These are phyloP conservation scores for Mythimna vitellina DNA, from an alignment of 2,888 invertebrate genomes.

Conservation along the genomic window DNA sequence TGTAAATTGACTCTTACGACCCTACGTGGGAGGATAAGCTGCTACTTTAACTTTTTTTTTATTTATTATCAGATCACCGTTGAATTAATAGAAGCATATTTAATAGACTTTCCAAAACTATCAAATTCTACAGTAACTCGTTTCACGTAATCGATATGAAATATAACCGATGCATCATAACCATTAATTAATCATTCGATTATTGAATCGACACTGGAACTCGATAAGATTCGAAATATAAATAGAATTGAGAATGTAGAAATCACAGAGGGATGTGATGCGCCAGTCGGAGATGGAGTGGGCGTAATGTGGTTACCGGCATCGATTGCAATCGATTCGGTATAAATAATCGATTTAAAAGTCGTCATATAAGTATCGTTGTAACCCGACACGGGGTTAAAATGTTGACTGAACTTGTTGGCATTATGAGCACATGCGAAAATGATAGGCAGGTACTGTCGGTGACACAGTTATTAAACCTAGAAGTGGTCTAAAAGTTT, in stretches of 20 bases:
- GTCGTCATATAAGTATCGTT: slow-evolving; percentile 73
- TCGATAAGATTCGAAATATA: slow-evolving; percentile 64
- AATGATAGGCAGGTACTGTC: slow-evolving; percentile 78
- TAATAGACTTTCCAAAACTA: slow-evolving; percentile 61
- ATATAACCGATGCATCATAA: slow-evolving; percentile 59
- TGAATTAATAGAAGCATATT: slow-evolving; percentile 57
- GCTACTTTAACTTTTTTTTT: slow-evolving; percentile 37
- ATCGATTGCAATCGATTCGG: slow-evolving; percentile 76
- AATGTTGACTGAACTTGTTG: slow-evolving; percentile 75
- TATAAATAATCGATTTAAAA: slow-evolving; percentile 86
- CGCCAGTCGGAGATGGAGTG: slow-evolving; percentile 71
- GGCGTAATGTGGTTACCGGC: slow-evolving; percentile 81
- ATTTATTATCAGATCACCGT: slow-evolving; percentile 45
- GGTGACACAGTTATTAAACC: slow-evolving; percentile 23
- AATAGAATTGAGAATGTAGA: slow-evolving; percentile 72
- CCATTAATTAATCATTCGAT: slow-evolving; percentile 55
- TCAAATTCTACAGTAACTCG: slow-evolving; percentile 57
- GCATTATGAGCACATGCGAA: slow-evolving; percentile 78
- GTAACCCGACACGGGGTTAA: slow-evolving; percentile 82
- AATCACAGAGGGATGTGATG: slow-evolving; percentile 75
- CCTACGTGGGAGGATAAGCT: slow-evolving; percentile 54
- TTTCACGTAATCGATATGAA: slow-evolving; percentile 57
- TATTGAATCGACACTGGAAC: slow-evolving; percentile 58
- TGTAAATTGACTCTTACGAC: slow-evolving; percentile 50
- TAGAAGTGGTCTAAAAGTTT: background rate